Evolutionary conservation across 2,113 vertebrate species (phyloP).

Genomic region (Phaetusa simplex): DNA sequence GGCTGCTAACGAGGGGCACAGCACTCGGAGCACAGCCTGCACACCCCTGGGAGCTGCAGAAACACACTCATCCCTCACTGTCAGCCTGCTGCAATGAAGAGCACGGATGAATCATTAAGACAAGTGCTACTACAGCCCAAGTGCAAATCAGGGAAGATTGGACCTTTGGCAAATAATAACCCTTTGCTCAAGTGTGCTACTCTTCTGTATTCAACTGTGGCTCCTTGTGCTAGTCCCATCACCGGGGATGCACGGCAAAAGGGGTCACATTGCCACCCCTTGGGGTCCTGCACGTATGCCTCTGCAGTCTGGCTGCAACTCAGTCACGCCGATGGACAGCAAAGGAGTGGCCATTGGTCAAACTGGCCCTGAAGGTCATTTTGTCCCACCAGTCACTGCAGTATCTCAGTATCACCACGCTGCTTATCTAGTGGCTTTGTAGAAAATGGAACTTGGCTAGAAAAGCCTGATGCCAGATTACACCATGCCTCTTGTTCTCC

Average conservation of each 20-base stretch:
- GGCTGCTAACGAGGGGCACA: not conserved
- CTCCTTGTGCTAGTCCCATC: not conserved
- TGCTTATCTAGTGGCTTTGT: not conserved
- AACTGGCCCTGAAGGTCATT: not conserved
- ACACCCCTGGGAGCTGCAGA: not conserved
- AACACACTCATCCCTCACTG: not conserved
- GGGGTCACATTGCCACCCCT: not conserved
- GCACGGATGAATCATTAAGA: constrained; percentile 15
- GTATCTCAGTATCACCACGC: not conserved
- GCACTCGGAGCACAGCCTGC: not conserved
- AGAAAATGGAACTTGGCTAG: not conserved
- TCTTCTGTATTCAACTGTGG: not conserved
- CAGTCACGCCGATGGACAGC: accelerated
- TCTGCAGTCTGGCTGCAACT: not conserved
- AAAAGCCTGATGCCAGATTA: not conserved
- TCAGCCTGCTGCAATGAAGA: not conserved
- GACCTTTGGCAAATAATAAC: constrained; percentile 28
- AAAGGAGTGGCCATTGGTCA: not conserved
- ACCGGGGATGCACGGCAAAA: not conserved
- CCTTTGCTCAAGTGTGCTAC: not conserved
- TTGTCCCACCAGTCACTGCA: not conserved
- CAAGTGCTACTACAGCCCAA: constrained; percentile 56
- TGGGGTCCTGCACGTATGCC: not conserved
- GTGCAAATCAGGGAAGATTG: constrained; percentile 51
- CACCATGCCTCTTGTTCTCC: not conserved